Base-by-base conservation (phyloP, 1,140 invertebrate species). In the Diabrotica undecimpunctata region DNA sequence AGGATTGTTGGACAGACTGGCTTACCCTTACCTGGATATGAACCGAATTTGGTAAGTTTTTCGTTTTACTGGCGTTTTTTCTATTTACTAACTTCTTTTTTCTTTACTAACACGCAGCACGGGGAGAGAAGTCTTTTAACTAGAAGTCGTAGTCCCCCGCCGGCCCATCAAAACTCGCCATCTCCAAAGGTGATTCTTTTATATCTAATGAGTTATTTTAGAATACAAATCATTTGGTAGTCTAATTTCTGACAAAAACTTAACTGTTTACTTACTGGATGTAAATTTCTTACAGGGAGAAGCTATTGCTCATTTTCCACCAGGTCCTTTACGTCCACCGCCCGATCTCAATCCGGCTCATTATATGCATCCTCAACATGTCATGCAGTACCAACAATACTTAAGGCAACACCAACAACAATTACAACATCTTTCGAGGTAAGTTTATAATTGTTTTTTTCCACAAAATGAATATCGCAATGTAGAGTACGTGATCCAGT, bases 141-240 rank as follows among this genome's bases (percentile, higher is more conserved):
- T 74, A 68, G 72, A 61, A 76, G 83, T 62, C 86, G 88, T 81
- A 90, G 88, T 80, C 89, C 90, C 71, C 89, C 89, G 74, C 89
- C 90, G 72, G 90, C 90, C 69, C 89, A 92, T 80, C 88, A 89
- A 83, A 90, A 91, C 80, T 90, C 89, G 78, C 87, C 88, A 70
- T 83, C 87, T 80, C 87, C 88, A 79, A 87, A 89, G 88, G 89
- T 91, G 83, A 71, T 54, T 54, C 25, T 46, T 46, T 46, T 46
- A 54, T 35, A 54, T 54, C 25, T 25, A 25, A 25, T 25, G 25
- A 25, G 25, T 25, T 25, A 25, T 25, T 25, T 25, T 25, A 25
- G 25, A 25, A 25, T 4, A 4, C 1, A 25, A 25, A 25, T 25
- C 25, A 25, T 25, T 25, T 25, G 25, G 25, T 25, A 25, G 25